Base-by-base conservation (phyloP, 2,113 vertebrate genomes). In the Poecilia latipinna region DNA sequence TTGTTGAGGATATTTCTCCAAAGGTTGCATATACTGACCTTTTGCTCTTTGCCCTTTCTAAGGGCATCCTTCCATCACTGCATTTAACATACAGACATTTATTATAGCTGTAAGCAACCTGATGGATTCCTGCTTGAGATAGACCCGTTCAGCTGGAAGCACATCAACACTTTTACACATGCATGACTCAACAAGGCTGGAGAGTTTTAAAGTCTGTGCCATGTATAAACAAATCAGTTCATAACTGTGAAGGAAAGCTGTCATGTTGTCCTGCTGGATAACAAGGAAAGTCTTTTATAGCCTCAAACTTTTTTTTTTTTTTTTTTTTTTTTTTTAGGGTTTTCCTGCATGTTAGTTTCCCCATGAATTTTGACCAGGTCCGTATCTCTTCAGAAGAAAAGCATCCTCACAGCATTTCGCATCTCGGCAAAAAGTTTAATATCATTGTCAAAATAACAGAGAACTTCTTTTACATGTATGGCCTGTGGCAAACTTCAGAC, bases 91-190 rank as follows among this genome's bases (percentile, higher is more conserved):
- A 74, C 39, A 64, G n/a, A 29, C 33, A n/a, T 12, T 39, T 71
- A 68, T 85, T 44, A 33, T 32, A 70, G 35, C 62, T 66, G 57
- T 42, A 42, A 64, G 37, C 54, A 77, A 66, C n/a, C 42, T 65
- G 75, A 77, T 79, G 70, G 71, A 86, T 80, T 85, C 42, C 79
- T 15, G 29, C 28, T 37, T 51, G 69, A 77, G 75, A 28, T 72
- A 89, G 80, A 75, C 54, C 54, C 60, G 72, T 77, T 83, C 65
- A 80, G 63, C 31, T 62, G 51, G 65, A n/a, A 80, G 80, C 72
- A 65, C 35, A 72, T 74, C 77, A 85, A 85, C 73, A 70, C 72
- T 88, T 80, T 79, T 67, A 44, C 70, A 82, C 74, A 68, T n/a
- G 22, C 39, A 28, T 62, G 51, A 86, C 35, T 89, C 79, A 82